Base-by-base conservation (phyloP, 1,140 invertebrate species). In the Magallana gigas region DNA sequence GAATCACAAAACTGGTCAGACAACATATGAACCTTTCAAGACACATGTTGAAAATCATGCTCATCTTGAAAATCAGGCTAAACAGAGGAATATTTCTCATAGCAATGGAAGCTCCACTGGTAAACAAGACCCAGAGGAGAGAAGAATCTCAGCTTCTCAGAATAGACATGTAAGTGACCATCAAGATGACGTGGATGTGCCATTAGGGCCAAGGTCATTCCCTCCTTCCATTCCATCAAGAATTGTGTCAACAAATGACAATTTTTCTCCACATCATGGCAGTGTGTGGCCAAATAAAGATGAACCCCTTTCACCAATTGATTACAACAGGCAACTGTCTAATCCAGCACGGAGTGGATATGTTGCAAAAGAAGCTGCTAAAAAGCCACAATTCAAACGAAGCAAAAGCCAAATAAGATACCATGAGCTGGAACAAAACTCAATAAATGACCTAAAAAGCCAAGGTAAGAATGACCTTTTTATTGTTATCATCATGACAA, bases 401-500 rank as follows among this genome's bases (percentile, higher is more conserved):
- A 84, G 83, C 58, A 84, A 84, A 84, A 84, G 83, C 29, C 83
- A 84, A 14, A 57, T 18, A 62, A 59, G 83, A 18, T 5, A 1
- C 29, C 29, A 14, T 36, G 83, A 84, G 14, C 56, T 57, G 83
- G 58, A 84, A 18, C 83, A 84, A 62, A 84, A 62, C 23, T 11
- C 12, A 12, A 48, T 48, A 57, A 84, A 84, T 62, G 83, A 84
- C 12, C 14, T 60, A n/a, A 59, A 11, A 9, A 59, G n/a, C 57
- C 59, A 59, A 58, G 83, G 83, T 84, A 59, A n/a, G 82, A 57
- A 57, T 57, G 6, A 18, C 8, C 8, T 29, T 23, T 18, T 80
- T 80, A 48, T 48, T 48, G 5, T 48, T 48, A 48, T 48, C 36
- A 48, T 4, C 36, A 48, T 48, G 36, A 48, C 36, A 48, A 48